Conservation (phyloP, 2,113 vertebrate genomes). For the Ifrita kowaldi region DNA sequence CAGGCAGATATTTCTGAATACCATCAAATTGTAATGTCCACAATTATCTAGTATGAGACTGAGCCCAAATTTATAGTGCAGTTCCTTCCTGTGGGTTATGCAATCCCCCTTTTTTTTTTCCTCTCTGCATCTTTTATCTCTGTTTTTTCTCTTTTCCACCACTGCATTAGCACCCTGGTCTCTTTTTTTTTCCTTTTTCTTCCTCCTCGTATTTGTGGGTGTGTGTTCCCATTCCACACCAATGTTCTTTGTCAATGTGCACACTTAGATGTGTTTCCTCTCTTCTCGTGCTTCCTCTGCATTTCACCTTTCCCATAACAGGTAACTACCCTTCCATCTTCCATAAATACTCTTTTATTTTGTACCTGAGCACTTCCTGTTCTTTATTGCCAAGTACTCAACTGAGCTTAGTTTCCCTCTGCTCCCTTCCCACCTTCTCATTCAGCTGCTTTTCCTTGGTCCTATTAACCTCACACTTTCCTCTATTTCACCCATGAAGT, state of each 20-base stretch:
- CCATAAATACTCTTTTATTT: background rate
- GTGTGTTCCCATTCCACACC: background rate
- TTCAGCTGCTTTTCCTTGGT: background rate
- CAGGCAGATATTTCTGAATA: background rate
- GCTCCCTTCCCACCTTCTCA: background rate
- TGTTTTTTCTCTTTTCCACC: background rate
- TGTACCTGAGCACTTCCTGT: background rate
- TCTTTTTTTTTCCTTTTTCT: background rate
- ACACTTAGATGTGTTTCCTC: accelerated
- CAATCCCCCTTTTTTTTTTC: background rate
- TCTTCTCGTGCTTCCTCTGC: background rate
- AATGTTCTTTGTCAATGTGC: background rate
- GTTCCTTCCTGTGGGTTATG: background rate
- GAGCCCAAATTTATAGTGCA: background rate
- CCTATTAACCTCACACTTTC: background rate
- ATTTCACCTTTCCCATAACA: background rate
- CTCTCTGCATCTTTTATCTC: background rate
- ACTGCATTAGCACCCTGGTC: background rate
- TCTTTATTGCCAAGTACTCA: background rate
- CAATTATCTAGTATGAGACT: background rate
- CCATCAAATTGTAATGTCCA: background rate
- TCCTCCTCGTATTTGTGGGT: background rate
- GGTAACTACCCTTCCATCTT: background rate
- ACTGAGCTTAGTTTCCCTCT: background rate
- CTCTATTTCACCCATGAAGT: background rate